Evolutionary conservation across 2,113 vertebrate species (phyloP), one percentile per base, ranked within the genome.

Genomic region (rat (Rattus norvegicus)): DNA sequence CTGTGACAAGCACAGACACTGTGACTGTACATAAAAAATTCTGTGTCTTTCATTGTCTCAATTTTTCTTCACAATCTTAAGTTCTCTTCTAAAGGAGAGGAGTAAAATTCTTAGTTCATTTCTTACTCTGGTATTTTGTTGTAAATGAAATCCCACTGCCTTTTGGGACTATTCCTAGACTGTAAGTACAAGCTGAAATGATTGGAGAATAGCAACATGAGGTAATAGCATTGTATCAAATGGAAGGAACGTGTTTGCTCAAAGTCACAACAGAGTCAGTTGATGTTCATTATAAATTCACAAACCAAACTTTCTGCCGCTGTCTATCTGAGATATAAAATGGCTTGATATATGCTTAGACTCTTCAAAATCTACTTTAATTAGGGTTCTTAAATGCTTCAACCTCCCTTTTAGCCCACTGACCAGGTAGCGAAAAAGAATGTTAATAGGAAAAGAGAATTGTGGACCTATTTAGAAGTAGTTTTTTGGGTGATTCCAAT

Each of bases 231-330:
- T 33, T n/a, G 3, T 76, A 56, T 83, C n/a, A 59, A 63, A 85
- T 28, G 26, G 76, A 93, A 30, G 13, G 33, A 91, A 77, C 43
- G 2, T 14, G 22, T 75, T 91, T 86, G 65, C 73, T 43, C 63
- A 88, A 92, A 22, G 5, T 54, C 67, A 87, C 43, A 80, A 43
- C 67, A 10, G 14, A 79, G 49, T 93, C 11, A 12, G 22, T 54
- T 26, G n/a, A 90, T 88, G 88, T 96, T 63, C 90, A 69, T 72
- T 92, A 52, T 65, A 91, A 91, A 91, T 80, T 72, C 67, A 77
- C 20, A 95, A 47, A 22, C 1, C 8, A 93, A 11, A 79, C 5
- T 73, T 83, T 88, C 47, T 90, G 22, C 43, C n/a, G 30, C n/a
- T 43, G 26, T 63, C 47, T 43, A 70, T 84, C 47, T 28, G 33